Evolutionary conservation across 2,113 vertebrate species (phyloP), one percentile per base, ranked within the genome.

Genomic region (Tapirus terrestris): DNA sequence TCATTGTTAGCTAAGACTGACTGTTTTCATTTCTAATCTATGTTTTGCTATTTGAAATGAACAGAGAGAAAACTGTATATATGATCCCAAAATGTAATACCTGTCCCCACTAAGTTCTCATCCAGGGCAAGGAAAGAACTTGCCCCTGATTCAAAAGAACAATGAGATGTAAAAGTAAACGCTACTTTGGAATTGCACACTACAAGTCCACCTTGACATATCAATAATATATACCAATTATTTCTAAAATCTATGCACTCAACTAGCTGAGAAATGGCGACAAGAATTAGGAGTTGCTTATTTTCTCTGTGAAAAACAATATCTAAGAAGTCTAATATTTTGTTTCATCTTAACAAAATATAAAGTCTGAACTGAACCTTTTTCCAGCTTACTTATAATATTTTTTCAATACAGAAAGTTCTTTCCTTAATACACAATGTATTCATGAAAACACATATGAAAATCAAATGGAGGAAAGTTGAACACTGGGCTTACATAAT

Each of bases 1-100:
- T 86, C 48, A 68, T 21, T n/a, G 76, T 56, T 43, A 33, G 27
- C 70, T 43, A 56, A 9, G n/a, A 76, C 29, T 43, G 60, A 77
- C 67, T 65, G 48, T 53, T 77, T 77, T 56, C 48, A 56, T 93
- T 93, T 93, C 48, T 67, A 85, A 31, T 43, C 53, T 53, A 56
- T 43, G 31, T 53, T 93, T 76, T 67, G 75, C 27, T 73, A 93
- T 65, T 85, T 85, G 58, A 85, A 85, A 85, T 93, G 33, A 85
- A 65, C 27, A 85, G 18, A 92, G 58, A 53, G 51, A 53, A 16
- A 65, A 93, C n/a, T 76, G 16, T 53, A 53, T 23, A 39, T 76
- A 63, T 25, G 33, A 93, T 18, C 70, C 45, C 29, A 65, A 76
- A 33, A 17, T 39, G 25, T 92, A 23, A 72, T 29, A 36, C 31